Conservation (phyloP, 1,140 invertebrate species). For the Drosophila murphyi region DNA sequence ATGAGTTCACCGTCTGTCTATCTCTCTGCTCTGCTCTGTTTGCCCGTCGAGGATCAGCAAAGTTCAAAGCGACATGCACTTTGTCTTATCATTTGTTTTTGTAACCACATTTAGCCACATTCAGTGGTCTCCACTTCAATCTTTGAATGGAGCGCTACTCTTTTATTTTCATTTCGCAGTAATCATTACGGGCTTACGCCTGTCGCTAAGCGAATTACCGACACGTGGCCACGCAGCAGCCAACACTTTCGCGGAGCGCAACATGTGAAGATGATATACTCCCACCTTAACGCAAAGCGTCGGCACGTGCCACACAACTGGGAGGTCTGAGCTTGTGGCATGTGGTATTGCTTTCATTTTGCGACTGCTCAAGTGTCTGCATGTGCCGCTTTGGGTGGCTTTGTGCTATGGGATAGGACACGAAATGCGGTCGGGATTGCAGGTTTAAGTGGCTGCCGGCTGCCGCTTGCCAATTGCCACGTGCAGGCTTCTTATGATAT, state of each 20-base stretch:
- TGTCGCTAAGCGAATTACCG: constrained; percentile 75
- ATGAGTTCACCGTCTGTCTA: constrained; percentile 45
- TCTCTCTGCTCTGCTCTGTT: constrained; percentile 9
- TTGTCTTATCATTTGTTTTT: constrained; percentile 35
- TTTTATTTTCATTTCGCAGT: constrained; percentile 55
- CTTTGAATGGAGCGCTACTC: constrained; percentile 67
- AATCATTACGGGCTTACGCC: constrained; percentile 70
- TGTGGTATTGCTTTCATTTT: constrained; percentile 27
- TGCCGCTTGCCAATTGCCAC: constrained; percentile 25
- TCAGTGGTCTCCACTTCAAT: constrained; percentile 46
- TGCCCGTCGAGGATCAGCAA: constrained; percentile 57
- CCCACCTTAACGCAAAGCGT: constrained; percentile 6
- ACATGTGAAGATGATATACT: constrained; percentile 56
- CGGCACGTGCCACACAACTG: constrained; percentile 35
- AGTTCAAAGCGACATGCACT: constrained; percentile 40
- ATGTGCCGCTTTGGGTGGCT: constrained; percentile 40
- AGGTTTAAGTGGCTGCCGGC: constrained; percentile 29
- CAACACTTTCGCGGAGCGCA: constrained; percentile 54
- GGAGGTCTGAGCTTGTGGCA: constrained; percentile 46
- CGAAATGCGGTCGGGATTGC: constrained; percentile 21
- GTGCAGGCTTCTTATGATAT: constrained; percentile 72
- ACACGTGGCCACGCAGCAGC: constrained; percentile 58
- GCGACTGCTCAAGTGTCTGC: constrained; percentile 64
- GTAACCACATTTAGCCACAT: constrained; percentile 50
- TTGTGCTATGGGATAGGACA: not conserved